phyloP scores from a whole-genome alignment of 2,888 invertebrate species.

The Tetropium fuscum region DNA sequence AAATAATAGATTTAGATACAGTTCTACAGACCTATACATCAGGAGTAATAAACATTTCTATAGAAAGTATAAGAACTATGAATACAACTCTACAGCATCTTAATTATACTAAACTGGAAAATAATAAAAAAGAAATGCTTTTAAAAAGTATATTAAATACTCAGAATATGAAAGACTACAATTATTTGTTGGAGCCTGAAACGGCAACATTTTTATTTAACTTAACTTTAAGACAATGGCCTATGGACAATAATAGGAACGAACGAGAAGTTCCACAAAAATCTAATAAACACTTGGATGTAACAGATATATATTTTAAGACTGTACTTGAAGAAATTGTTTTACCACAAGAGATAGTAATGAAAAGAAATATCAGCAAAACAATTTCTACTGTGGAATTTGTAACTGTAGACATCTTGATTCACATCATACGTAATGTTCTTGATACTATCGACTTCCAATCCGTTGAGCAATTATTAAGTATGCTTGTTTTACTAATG shows the following conservation, averaged over 20 bases:
- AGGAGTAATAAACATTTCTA: conserved; percentile 60
- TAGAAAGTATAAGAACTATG: conserved; percentile 62
- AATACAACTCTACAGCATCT: conserved; percentile 58
- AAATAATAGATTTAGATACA: conserved; percentile 54
- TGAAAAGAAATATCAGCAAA: conserved; percentile 6
- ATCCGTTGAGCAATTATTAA: conserved; percentile 33
- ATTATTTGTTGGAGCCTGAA: conserved; percentile 34
- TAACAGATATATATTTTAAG: conserved; percentile 55
- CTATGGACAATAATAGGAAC: conserved; percentile 24
- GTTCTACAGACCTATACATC: conserved; percentile 64
- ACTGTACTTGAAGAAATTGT: conserved; percentile 50
- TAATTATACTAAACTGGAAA: conserved; percentile 53
- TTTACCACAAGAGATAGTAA: conserved; percentile 2
- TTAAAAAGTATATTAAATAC: conserved; percentile 53
- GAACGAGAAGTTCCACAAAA: conserved; percentile 11
- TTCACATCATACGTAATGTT: conserved; percentile 32
- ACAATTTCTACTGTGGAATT: conserved; percentile 38
- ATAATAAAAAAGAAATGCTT: conserved; percentile 43
- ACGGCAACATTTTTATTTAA: conserved; percentile 53
- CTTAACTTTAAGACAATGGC: conserved; percentile 58
- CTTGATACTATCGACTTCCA: conserved; percentile 25
- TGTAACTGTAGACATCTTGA: conserved; percentile 28
- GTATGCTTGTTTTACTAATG: conserved; percentile 39
- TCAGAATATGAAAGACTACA: conserved; percentile 42
- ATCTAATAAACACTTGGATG: conserved; percentile 39